Percentiles rank a stretch among this genome's conserved stretches.
Conservation (phyloP, 2,797 vertebrate genomes). For the Etheostoma nigrum region DNA sequence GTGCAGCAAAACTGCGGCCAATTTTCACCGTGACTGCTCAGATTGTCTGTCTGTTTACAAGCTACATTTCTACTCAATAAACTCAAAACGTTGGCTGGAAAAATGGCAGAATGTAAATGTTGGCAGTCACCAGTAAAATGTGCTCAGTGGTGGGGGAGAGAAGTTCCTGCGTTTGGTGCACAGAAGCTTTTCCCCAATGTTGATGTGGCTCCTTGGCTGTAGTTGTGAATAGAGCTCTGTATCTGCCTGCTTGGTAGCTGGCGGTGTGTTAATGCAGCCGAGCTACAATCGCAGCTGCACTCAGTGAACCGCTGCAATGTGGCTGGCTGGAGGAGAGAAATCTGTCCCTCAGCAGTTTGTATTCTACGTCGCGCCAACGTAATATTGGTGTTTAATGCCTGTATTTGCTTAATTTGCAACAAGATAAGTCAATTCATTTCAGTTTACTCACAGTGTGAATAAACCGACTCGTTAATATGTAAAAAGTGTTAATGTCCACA, state of each 20-base stretch:
- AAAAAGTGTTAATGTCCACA: neutral
- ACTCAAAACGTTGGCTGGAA: neutral
- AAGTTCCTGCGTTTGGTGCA: slow-evolving; percentile 16
- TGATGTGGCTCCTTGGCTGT: slow-evolving; percentile 36
- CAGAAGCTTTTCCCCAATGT: slow-evolving; percentile 22
- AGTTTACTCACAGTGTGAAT: neutral
- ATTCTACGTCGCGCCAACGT: neutral
- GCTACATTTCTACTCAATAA: slow-evolving; percentile 6
- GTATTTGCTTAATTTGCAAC: neutral
- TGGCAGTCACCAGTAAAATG: slow-evolving; percentile 15
- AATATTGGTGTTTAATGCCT: neutral
- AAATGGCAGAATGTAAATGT: slow-evolving; percentile 22
- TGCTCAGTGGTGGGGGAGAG: neutral
- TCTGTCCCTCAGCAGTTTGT: slow-evolving; percentile 6
- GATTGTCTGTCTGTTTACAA: neutral
- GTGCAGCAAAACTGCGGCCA: neutral
- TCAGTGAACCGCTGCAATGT: slow-evolving; percentile 30
- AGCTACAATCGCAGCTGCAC: slow-evolving; percentile 28
- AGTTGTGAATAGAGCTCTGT: slow-evolving; percentile 53
- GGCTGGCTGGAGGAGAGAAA: slow-evolving; percentile 11
- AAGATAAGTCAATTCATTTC: neutral
- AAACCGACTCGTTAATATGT: neutral
- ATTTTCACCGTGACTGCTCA: slow-evolving; percentile 1
- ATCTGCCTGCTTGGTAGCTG: neutral
- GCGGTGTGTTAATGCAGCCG: slow-evolving; percentile 1